Percentiles rank a stretch among this genome's conserved stretches.
Evolutionary conservation across 2,888 invertebrate genomes (phyloP).

Genomic region (Bedellia somnulentella): DNA sequence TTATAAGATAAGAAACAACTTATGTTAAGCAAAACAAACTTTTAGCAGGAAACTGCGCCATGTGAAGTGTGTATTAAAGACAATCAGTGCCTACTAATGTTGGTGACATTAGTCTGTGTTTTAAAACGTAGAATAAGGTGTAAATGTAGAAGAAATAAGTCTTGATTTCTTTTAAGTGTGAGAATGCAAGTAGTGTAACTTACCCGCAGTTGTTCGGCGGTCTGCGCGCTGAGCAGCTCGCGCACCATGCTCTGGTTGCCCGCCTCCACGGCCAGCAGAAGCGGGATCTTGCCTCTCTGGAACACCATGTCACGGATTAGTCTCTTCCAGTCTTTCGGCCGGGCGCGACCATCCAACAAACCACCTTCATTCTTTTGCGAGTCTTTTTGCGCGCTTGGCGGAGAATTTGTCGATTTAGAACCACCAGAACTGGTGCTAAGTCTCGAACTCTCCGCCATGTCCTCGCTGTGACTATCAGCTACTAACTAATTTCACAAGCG

Average conservation of each 20-base stretch:
- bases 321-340: conserved; percentile 58
- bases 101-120: no score
- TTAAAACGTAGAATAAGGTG: no score
- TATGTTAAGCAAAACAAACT: no score
- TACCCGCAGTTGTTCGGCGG: conserved; percentile 84
- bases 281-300: conserved; percentile 90
- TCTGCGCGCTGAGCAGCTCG: conserved; percentile 85
- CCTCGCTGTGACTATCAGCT: not conserved
- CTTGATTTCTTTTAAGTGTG: no score
- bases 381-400: conserved; percentile 34
- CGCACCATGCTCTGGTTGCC: conserved; percentile 95
- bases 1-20: no score
- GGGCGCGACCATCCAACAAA: conserved; percentile 50
- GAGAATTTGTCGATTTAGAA: conserved; percentile 5
- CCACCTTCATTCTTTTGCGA: conserved; percentile 50
- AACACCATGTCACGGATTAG: conserved; percentile 62
- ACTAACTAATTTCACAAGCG: no score
- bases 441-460: conserved; percentile 1
- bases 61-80: no score
- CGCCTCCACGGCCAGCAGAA: conserved; percentile 91
- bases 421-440: conserved; percentile 1
- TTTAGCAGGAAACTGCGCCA: no score
- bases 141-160: no score
- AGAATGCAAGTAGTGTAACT: no score
- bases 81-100: no score